phyloP scores from a whole-genome alignment of 2,113 vertebrate genomes.

The Corythaeola cristata region DNA sequence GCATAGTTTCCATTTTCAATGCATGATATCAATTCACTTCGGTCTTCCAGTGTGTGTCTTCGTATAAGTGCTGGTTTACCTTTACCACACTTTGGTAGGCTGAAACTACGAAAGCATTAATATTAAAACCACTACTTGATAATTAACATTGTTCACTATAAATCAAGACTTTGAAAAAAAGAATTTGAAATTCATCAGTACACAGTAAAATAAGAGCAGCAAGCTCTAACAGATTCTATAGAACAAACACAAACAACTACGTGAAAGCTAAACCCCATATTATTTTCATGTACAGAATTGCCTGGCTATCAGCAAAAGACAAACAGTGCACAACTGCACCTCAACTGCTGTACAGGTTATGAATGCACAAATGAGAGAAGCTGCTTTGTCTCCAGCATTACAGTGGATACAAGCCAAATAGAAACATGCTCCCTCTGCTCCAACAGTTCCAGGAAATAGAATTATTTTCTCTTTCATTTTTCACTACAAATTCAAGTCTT shows the following conservation, averaged over 20 bases:
- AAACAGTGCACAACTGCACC: neutral
- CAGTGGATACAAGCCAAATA: neutral
- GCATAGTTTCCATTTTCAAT: conserved; percentile 96
- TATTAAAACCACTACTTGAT: neutral
- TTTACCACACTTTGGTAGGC: conserved; percentile 90
- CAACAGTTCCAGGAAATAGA: neutral
- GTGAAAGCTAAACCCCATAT: neutral
- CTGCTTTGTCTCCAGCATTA: neutral
- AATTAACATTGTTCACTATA: neutral
- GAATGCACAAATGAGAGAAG: neutral
- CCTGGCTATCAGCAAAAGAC: neutral
- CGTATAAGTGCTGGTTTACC: conserved; percentile 94
- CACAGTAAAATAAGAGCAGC: neutral
- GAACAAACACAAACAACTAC: neutral
- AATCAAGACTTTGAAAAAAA: neutral
- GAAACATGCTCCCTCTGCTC: neutral
- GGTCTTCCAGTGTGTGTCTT: conserved; percentile 92
- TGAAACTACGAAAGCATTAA: conserved; percentile 67
- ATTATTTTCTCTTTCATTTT: neutral
- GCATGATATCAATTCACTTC: conserved; percentile 92
- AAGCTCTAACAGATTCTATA: neutral
- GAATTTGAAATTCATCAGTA: neutral
- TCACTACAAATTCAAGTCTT: neutral
- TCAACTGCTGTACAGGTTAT: neutral
- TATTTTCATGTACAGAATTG: neutral